Base-by-base conservation (phyloP, 2,113 vertebrate genomes). In the Phaethornis superciliosus region DNA sequence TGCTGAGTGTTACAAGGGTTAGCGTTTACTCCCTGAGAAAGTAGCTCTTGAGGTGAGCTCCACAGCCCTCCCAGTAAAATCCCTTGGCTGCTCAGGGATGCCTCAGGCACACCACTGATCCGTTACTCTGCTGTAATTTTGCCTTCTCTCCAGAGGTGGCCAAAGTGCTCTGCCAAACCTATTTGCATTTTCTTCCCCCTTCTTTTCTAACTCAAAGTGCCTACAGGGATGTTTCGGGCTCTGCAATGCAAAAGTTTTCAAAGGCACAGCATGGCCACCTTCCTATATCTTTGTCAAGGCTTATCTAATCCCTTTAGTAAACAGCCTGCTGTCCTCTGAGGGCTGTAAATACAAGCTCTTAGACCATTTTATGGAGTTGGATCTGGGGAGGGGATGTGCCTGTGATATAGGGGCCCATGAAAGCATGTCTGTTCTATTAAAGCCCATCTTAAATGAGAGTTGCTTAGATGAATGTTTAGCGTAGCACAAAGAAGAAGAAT, bases 291-390 rank as follows among this genome's bases (percentile, higher is more conserved):
- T 90, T 88, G 90, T 93, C 52, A 75, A 89, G 62, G 77, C 63
- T 91, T 81, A 86, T 90, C 89, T 93, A 83, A 86, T 92, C 54
- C 92, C 90, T 80, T 88, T 58, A 89, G 74, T 76, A 86, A 96
- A 84, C 86, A 89, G 77, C 77, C 46, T 56, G 8, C 82, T 0
- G 0, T 44, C 72, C 2, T 3, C 23, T 23, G 35, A 46, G 35
- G 70, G 63, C 90, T 88, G 47, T 69, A 83, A 88, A 81, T 62
- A 80, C 58, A 72, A 72, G 70, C 52, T 47, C 63, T 72, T 46
- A 47, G 42, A 26, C 54, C 1, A 0, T 33, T 81, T 35, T 51
- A 55, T 51, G 60, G 32, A 28, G 24, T 22, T 83, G 59, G 52
- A 8, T 35, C 7, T 7, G 30, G 23, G 2, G 7, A 27, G 23